phyloP scores from a whole-genome alignment of 2,888 invertebrate species.

The Penaeus monodon region DNA sequence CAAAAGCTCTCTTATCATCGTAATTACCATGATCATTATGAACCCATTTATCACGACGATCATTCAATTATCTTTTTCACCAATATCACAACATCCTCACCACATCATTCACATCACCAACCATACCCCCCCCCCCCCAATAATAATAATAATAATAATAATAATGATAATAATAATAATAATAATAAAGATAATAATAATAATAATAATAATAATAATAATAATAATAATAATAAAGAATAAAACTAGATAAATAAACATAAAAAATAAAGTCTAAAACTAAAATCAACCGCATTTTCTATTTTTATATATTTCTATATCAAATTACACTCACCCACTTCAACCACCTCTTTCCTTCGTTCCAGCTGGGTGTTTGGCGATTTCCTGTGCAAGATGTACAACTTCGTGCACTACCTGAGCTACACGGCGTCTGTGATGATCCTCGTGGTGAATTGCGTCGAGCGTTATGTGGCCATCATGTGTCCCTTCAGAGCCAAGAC shows the following conservation, averaged over 20 bases:
- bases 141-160: slow-evolving; percentile 1
- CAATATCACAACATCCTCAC: too few species aligned
- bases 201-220: neutral
- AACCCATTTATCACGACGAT: too few species aligned
- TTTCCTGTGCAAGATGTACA: slow-evolving; percentile 90
- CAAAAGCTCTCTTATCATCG: too few species aligned
- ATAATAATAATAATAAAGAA: neutral
- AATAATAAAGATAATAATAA: slow-evolving; percentile 9
- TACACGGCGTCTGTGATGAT: slow-evolving; percentile 92
- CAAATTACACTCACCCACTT: too few species aligned
- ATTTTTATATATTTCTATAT: too few species aligned
- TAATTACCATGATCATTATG: too few species aligned
- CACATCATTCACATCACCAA: too few species aligned
- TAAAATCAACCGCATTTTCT: too few species aligned
- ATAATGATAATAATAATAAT: slow-evolving; percentile 7
- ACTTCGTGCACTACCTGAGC: slow-evolving; percentile 88
- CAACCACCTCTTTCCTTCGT: slow-evolving; percentile 65
- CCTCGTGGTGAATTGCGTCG: slow-evolving; percentile 87
- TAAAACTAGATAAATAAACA: too few species aligned
- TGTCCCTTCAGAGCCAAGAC: slow-evolving; percentile 87
- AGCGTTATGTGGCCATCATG: slow-evolving; percentile 87
- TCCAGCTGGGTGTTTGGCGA: slow-evolving; percentile 85
- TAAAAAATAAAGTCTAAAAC: too few species aligned
- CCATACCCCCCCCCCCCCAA: neutral
- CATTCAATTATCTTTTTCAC: too few species aligned